Evolutionary conservation across 2,113 vertebrate genomes (phyloP).

Genomic region (Lontra canadensis): DNA sequence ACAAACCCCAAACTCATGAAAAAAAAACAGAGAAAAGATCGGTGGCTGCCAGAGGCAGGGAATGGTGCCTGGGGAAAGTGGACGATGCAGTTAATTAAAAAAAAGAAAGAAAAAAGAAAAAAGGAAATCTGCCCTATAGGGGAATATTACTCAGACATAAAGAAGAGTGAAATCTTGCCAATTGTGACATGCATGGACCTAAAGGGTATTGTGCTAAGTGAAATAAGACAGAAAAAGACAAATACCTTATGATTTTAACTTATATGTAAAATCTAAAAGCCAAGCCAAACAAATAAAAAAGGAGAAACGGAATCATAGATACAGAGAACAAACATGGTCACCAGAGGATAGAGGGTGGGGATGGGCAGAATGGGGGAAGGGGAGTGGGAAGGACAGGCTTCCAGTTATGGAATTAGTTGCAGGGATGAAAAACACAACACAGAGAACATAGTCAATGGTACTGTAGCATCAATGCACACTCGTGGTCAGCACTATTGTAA

Average conservation of each 20-base stretch:
- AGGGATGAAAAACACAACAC: background rate
- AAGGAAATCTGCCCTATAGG: background rate
- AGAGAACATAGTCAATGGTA: background rate
- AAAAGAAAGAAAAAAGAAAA: background rate
- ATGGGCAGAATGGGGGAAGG: background rate
- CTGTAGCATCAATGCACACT: background rate
- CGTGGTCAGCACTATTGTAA: background rate
- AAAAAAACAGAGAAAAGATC: background rate
- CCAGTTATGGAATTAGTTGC: background rate
- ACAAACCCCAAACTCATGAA: background rate
- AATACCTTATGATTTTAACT: background rate
- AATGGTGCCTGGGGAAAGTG: accelerated
- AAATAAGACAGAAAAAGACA: background rate
- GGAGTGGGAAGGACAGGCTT: background rate
- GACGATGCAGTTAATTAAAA: background rate
- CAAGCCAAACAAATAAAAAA: background rate
- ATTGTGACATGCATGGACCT: background rate
- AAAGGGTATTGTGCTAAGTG: background rate
- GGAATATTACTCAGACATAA: background rate
- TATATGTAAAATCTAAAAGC: background rate
- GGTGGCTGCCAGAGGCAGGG: background rate
- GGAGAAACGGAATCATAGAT: background rate
- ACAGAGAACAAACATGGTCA: background rate
- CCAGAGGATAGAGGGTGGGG: background rate
- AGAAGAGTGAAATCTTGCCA: background rate